Evolutionary conservation across 2,113 vertebrate species (phyloP).

Genomic region (Alethe castanea): DNA sequence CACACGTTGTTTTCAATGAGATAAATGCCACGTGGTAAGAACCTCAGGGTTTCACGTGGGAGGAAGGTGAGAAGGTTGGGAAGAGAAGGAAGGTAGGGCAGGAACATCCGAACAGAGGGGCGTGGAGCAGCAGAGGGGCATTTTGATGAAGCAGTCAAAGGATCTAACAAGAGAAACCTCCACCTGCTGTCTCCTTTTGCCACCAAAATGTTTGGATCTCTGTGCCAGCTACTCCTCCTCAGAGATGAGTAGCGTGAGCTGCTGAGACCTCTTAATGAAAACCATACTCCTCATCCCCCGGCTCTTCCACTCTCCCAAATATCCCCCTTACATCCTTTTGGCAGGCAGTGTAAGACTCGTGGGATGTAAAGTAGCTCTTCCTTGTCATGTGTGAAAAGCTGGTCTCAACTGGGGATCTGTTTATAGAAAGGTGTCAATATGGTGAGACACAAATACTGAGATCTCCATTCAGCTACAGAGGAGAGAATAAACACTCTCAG

Average conservation of each 20-base stretch:
- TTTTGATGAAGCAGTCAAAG: not conserved
- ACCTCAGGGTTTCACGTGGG: not conserved
- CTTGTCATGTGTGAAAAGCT: not conserved
- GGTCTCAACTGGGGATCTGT: not conserved
- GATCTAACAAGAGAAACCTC: not conserved
- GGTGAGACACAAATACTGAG: not conserved
- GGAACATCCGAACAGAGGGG: rapidly evolving
- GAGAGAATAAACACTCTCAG: not conserved
- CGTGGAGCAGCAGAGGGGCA: not conserved
- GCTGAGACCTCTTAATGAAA: not conserved
- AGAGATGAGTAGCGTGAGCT: not conserved
- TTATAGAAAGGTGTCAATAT: not conserved
- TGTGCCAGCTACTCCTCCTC: not conserved
- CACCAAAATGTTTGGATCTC: not conserved
- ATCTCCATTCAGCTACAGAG: not conserved
- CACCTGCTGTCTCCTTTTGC: not conserved
- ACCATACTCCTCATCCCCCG: not conserved
- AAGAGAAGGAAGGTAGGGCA: not conserved
- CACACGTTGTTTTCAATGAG: not conserved
- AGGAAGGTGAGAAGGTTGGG: not conserved
- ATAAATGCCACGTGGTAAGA: not conserved
- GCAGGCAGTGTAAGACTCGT: not conserved
- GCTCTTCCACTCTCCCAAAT: not conserved
- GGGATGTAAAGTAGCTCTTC: not conserved
- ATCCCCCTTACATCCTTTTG: not conserved